Conservation (phyloP, 2,888 invertebrate genomes). For the Dynastes tityus region DNA sequence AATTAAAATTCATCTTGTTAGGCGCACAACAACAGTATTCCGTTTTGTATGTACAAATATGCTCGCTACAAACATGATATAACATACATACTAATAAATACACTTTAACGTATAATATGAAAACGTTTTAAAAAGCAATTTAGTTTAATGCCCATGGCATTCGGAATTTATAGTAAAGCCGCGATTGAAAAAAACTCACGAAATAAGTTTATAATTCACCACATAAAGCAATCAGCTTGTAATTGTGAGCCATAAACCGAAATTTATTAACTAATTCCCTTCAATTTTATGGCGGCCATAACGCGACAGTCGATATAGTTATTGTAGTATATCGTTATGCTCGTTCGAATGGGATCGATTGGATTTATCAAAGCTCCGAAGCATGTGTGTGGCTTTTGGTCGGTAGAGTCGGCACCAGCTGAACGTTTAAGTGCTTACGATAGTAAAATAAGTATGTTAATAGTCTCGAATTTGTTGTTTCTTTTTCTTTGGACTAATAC, state of each 20-base stretch:
- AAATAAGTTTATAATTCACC: conserved; percentile 8
- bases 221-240: conserved; percentile 14
- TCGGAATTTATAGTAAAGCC: not conserved
- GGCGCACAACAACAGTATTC: too few species aligned
- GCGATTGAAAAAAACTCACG: not conserved
- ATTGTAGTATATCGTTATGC: not conserved
- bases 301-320: conserved; percentile 3
- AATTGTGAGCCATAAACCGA: conserved; percentile 17
- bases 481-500: too few species aligned
- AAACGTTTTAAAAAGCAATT: too few species aligned
- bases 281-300: conserved; percentile 19
- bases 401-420: not conserved
- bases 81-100: too few species aligned
- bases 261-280: conserved; percentile 23
- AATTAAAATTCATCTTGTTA: too few species aligned
- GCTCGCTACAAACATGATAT: too few species aligned
- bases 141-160: too few species aligned
- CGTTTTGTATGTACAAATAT: too few species aligned
- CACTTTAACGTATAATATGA: too few species aligned
- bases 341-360: not conserved
- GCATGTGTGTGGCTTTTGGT: not conserved
- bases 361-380: conserved; percentile 1
- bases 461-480: conserved; percentile 2
- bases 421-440: conserved; percentile 3
- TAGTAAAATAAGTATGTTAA: conserved; percentile 10